Evolutionary conservation across 2,113 vertebrate genomes (phyloP).

Genomic region (Ovis aries): DNA sequence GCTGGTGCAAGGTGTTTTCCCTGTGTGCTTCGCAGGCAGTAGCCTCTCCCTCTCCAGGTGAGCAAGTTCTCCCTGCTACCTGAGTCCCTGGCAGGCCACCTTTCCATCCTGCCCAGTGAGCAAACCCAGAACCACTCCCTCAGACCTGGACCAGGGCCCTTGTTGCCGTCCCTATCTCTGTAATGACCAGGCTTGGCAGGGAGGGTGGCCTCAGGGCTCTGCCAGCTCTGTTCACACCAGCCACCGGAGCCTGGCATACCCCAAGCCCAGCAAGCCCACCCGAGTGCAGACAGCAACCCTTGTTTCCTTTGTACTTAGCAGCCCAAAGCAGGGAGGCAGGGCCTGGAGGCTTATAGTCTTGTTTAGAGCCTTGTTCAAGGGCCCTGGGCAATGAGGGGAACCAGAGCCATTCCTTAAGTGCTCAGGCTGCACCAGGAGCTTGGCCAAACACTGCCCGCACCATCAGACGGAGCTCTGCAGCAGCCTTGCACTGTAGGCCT

Average conservation of each 20-base stretch:
- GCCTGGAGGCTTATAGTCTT: not conserved
- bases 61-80: not conserved
- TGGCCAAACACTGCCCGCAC: not conserved
- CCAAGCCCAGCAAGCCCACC: not conserved
- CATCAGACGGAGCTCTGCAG: not conserved
- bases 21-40: not conserved
- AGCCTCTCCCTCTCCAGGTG: not conserved
- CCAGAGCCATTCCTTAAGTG: not conserved
- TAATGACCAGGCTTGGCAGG: not conserved
- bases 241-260: not conserved
- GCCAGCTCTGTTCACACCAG: not conserved
- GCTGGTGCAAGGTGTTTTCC: not conserved
- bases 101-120: not conserved
- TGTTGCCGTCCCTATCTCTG: not conserved
- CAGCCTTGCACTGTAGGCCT: not conserved
- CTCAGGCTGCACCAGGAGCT: not conserved
- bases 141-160: not conserved
- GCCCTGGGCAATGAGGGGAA: not conserved
- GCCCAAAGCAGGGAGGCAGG: not conserved
- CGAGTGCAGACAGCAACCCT: not conserved
- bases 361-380: not conserved
- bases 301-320: not conserved
- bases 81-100: not conserved
- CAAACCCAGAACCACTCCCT: not conserved
- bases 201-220: not conserved